Evolutionary conservation across 2,113 vertebrate species (phyloP), one percentile per base, ranked within the genome.

Genomic region (Lampris megalopsis): DNA sequence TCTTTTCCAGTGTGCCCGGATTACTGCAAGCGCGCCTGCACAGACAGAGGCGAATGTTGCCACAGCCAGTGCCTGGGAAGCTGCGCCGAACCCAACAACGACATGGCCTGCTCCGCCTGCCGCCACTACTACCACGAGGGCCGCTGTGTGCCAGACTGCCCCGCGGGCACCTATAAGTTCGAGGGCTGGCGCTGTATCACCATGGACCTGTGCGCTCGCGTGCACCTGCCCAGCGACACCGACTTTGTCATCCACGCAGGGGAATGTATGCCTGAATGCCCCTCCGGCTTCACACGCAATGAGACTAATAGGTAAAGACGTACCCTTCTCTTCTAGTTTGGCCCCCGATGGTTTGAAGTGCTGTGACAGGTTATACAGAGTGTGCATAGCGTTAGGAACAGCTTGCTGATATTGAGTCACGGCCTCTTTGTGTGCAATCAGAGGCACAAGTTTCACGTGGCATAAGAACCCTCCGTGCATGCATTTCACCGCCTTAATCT

Each of bases 181-280:
- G 96, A 99, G 87, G 97, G 97, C 89, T 99, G 98, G 98, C 97
- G 97, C 87, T 99, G 98, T 0, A 97, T 99, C 82, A 97, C 96
- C 54, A 94, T n/a, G 35, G 96, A 98, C 50, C 88, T 95, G 67
- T 99, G 98, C 37, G 93, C 96, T 75, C 93, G 92, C 43, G 95
- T 97, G 77, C 96, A 95, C 0, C 92, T 96, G 57, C 88, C 89
- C 10, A 94, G 82, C 0, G 96, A 97, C 3, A 83, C 86, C 0
- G 95, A 96, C 83, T 99, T 98, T 3, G 97, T 99, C 89, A 96
- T 99, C 64, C 98, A 99, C 9, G 93, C 94, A 0, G 97, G 97
- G 0, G 97, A 99, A 83, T 99, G 98, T 79, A 95, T 97, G 93
- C 92, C 89, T 0, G 97, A 98, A 48, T 99, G 98, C 60, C 98